A percentile compares a stretch with the other conserved stretches of the same genome.
These are phyloP conservation scores for Dicaeum eximium DNA, from an alignment of 2,113 vertebrate genomes.

Conservation along the genomic window DNA sequence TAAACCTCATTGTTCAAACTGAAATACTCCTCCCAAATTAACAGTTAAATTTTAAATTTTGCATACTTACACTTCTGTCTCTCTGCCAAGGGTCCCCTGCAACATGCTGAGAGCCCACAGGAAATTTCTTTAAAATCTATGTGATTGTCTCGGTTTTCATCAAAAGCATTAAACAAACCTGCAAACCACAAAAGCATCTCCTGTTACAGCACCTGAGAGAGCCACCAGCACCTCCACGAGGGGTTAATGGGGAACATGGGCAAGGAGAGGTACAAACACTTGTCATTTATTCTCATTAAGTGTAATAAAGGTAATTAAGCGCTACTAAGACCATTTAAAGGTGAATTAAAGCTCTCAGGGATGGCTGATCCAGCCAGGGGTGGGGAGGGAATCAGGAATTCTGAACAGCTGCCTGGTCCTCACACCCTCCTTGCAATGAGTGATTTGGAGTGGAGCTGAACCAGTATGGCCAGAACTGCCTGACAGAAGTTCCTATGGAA, in stretches of 20 bases:
- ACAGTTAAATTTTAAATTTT: conserved; percentile 33
- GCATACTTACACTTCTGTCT: conserved; percentile 94
- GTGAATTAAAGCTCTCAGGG: neutral
- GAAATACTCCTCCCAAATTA: neutral
- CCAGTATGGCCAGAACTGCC: neutral
- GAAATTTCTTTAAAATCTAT: conserved; percentile 99
- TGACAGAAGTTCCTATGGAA: neutral
- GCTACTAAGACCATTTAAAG: neutral
- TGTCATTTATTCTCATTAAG: neutral
- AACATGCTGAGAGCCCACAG: conserved; percentile 96
- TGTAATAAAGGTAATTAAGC: neutral
- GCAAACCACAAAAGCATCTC: conserved; percentile 50
- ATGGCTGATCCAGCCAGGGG: neutral
- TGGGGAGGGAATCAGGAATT: neutral
- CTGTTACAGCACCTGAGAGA: conserved; percentile 27
- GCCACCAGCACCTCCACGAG: neutral
- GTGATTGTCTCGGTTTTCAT: conserved; percentile 99
- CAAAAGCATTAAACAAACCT: conserved; percentile 99
- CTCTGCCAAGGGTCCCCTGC: conserved; percentile 93
- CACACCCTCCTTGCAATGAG: neutral
- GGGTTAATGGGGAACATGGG: neutral
- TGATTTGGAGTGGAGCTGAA: neutral
- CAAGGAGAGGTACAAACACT: neutral
- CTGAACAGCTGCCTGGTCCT: neutral
- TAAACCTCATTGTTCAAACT: neutral